Base-by-base conservation (phyloP, 2,113 vertebrate species). In the Pterocles orientalis region DNA sequence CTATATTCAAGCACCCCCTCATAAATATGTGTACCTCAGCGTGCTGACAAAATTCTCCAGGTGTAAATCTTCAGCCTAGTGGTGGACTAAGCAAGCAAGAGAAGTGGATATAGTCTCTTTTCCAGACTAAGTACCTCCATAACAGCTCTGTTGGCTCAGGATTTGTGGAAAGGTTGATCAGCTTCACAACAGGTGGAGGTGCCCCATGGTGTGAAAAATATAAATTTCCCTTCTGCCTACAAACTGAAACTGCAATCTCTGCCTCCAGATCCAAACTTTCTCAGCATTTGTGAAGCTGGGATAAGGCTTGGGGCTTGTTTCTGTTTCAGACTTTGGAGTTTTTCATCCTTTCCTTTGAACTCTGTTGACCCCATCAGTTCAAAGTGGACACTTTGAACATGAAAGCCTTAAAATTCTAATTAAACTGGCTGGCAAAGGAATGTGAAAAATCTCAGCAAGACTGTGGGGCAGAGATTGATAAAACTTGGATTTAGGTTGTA, bases 311-410 rank as follows among this genome's bases (percentile, higher is more conserved):
- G 18, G 7, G 4, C 29, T 87, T 90, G 50, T 91, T 96, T 88
- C 62, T 90, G 9, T 80, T 94, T 91, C 26, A 91, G 66, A 50
- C 36, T 92, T 94, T 7, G 29, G 62, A 76, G 26, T 31, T 96
- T 95, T 95, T 81, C 31, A 39, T 70, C 50, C 29, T 84, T 95
- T 88, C 26, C 26, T 95, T 94, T 78, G 73, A 82, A 92, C 64
- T 89, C 62, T 80, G 51, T 43, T 76, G 39, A 82, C 75, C 68
- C 39, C 15, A 31, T 78, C 2, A 12, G 36, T 94, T 81, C 75
- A 79, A 90, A 90, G 60, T 76, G 54, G 71, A 85, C 66, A 77
- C 56, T 68, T 96, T 21, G 28, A 94, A 41, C 33, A 61, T 2
- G 33, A 87, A 81, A 83, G 60, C 28, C 28, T 92, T 60, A 79